A percentile compares a stretch with the other conserved stretches of the same genome.
Conservation (phyloP, 2,113 vertebrate species). For the Actenoides hombroni region DNA sequence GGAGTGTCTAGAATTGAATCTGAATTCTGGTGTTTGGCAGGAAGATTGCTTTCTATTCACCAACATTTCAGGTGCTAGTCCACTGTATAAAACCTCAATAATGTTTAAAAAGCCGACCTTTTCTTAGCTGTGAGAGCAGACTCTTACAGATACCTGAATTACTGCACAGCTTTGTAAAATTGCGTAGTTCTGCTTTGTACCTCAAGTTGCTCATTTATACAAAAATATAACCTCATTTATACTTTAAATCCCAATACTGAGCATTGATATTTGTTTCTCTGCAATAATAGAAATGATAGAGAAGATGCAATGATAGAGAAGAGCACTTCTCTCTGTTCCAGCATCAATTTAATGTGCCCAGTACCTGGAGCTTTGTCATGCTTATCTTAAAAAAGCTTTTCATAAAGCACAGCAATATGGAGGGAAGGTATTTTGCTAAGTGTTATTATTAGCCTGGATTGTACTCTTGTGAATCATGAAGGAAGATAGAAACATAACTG, state of each 20-base stretch:
- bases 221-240: not conserved
- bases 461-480: not conserved
- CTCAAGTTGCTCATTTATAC: not conserved
- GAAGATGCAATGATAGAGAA: not conserved
- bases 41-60: not conserved
- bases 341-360: not conserved
- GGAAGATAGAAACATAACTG: conserved; percentile 30
- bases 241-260: not conserved
- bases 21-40: not conserved
- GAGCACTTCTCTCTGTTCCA: not conserved
- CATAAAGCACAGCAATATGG: not conserved
- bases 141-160: not conserved
- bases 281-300: not conserved
- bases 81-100: not conserved
- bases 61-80: not conserved
- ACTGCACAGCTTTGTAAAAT: not conserved
- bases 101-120: not conserved
- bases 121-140: not conserved
- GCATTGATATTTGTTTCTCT: not conserved
- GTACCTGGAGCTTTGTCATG: not conserved
- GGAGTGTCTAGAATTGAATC: not conserved
- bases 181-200: not conserved
- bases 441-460: not conserved
- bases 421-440: not conserved
- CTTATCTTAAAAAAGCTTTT: not conserved